A percentile compares a stretch with the other conserved stretches of the same genome.
Conservation (phyloP, 2,797 vertebrate genomes). For the Sebastes hubbsi region DNA sequence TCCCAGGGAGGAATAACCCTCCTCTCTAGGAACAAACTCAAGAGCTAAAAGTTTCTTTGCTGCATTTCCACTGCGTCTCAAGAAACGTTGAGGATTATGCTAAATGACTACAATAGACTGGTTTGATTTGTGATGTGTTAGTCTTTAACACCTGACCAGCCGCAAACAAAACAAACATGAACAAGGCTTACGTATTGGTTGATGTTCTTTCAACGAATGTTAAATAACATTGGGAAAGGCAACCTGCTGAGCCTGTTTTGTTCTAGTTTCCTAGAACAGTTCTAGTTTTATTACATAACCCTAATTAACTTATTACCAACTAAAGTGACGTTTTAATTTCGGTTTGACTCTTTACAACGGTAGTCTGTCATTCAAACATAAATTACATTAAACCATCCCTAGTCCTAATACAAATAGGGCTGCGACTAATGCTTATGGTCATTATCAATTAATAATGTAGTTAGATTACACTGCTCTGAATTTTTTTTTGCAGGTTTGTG, state of each 20-base stretch:
- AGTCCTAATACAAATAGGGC: background rate
- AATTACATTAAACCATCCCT: background rate
- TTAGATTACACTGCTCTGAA: background rate
- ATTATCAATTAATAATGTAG: background rate
- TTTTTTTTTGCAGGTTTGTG: background rate
- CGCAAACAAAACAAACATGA: background rate
- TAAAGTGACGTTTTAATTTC: background rate
- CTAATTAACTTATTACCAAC: background rate
- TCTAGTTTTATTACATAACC: background rate
- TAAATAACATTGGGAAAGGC: background rate
- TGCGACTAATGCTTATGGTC: background rate
- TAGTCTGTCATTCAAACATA: background rate
- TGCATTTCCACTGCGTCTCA: background rate
- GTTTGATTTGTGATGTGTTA: background rate
- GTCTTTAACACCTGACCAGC: background rate
- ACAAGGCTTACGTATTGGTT: background rate
- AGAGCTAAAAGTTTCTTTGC: background rate
- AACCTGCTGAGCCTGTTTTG: conserved; percentile 1
- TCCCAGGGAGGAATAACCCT: background rate
- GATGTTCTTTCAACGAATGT: background rate
- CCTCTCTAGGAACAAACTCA: background rate
- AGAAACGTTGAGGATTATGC: background rate
- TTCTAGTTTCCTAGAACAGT: background rate
- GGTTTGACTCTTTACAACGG: background rate
- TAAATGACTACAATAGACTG: background rate